phyloP scores from a whole-genome alignment of 2,888 invertebrate genomes.

The Eupithecia insigniata region DNA sequence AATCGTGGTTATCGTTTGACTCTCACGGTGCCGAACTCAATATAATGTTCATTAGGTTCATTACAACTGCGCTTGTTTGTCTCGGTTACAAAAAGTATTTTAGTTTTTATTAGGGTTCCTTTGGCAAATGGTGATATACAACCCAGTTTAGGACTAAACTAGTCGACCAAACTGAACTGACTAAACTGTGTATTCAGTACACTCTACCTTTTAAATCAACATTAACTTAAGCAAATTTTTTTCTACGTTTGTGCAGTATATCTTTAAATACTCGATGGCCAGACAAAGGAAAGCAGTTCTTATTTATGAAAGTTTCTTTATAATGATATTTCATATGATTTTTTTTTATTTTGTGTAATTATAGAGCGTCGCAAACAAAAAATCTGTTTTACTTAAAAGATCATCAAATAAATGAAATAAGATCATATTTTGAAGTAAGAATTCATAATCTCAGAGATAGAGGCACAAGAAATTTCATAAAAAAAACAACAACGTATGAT shows the following conservation, averaged over 20 bases:
- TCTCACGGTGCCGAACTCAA: slow-evolving; percentile 83
- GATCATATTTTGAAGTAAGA: no score
- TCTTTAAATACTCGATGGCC: background rate
- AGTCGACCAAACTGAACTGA: no score
- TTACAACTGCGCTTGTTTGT: slow-evolving; percentile 84
- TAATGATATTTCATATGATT: background rate
- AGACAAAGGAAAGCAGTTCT: background rate
- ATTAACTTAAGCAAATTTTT: no score
- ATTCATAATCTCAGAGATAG: no score
- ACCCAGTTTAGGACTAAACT: background rate
- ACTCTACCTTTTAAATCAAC: background rate
- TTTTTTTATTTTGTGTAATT: background rate
- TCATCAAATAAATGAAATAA: background rate
- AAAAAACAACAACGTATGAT: background rate
- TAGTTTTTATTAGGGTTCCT: slow-evolving; percentile 78
- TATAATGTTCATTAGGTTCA: slow-evolving; percentile 83
- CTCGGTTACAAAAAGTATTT: slow-evolving; percentile 81
- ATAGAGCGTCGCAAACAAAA: background rate
- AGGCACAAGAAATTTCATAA: no score
- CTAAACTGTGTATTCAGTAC: no score
- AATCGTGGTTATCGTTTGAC: slow-evolving; percentile 81
- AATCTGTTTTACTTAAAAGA: background rate
- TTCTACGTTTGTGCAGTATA: no score
- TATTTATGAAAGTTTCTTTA: background rate
- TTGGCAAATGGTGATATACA: background rate